These are phyloP conservation scores for Heterocephalus glaber DNA, from an alignment of 2,113 vertebrate species.

Conservation along the genomic window DNA sequence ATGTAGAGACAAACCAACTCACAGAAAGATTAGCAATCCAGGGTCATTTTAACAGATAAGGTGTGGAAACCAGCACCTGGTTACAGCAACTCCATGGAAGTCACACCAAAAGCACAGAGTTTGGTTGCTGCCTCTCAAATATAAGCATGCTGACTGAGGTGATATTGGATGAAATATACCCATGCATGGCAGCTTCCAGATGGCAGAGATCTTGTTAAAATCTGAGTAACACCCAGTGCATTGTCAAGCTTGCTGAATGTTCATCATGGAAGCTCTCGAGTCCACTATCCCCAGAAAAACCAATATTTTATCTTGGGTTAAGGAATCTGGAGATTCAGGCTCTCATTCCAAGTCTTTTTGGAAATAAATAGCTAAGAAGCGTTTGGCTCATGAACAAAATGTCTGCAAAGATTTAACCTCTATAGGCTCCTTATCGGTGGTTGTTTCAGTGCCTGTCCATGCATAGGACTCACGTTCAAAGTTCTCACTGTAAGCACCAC, in stretches of 20 bases:
- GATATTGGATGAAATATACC: neutral
- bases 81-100: neutral
- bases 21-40: neutral
- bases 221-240: neutral
- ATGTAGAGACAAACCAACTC: neutral
- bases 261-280: neutral
- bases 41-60: neutral
- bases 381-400: neutral
- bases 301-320: neutral
- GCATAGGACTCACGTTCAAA: neutral
- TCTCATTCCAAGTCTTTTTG: neutral
- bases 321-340: neutral
- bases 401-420: neutral
- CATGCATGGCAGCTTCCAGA: neutral
- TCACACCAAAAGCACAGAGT: neutral
- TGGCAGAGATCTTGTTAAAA: constrained; percentile 5
- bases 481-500: neutral
- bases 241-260: neutral
- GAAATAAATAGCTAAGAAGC: neutral
- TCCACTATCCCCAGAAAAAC: neutral
- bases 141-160: neutral
- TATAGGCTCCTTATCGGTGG: neutral
- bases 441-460: neutral
- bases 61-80: neutral
- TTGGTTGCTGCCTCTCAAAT: neutral